Percentiles rank a stretch among this genome's conserved stretches.
These are phyloP conservation scores for Drosophila peninsularis DNA, from an alignment of 2,888 invertebrate genomes.

Conservation along the genomic window DNA sequence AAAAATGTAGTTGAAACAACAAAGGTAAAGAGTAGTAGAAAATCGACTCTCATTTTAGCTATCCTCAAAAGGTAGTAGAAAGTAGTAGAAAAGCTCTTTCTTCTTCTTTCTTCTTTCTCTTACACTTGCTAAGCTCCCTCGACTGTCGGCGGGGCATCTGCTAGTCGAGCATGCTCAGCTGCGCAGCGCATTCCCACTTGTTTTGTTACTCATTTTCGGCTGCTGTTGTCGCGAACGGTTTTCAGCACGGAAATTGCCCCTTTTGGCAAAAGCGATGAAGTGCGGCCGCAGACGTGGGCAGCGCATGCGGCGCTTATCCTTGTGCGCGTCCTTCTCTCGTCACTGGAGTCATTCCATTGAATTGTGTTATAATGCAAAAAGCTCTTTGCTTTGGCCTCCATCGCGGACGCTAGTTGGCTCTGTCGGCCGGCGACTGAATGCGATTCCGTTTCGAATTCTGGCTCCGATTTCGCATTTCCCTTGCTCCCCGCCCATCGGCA, in stretches of 20 bases:
- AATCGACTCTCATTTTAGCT: not conserved
- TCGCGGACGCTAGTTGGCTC: constrained; percentile 6
- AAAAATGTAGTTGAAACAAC: no score
- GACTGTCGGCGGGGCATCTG: not conserved
- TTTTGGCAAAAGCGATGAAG: constrained; percentile 53
- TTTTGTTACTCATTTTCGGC: constrained; percentile 44
- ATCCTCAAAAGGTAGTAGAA: no score
- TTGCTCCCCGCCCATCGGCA: not conserved
- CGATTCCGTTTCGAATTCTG: constrained; percentile 33
- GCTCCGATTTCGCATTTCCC: constrained; percentile 13
- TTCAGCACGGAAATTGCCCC: constrained; percentile 67
- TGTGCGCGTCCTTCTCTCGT: constrained; percentile 5
- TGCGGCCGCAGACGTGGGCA: constrained; percentile 37
- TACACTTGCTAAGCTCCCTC: not conserved
- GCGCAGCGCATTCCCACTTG: constrained; percentile 71
- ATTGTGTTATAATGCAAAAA: constrained; percentile 61
- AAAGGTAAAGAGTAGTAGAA: not conserved
- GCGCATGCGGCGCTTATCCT: constrained; percentile 13
- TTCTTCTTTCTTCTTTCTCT: no score
- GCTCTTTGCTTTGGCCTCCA: constrained; percentile 37
- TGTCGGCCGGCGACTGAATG: constrained; percentile 28
- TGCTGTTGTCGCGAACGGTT: constrained; percentile 46
- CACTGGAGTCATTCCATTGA: constrained; percentile 44
- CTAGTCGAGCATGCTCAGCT: not conserved
- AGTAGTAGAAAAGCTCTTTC: no score